Evolutionary conservation across 1,140 invertebrate genomes (phyloP).

Genomic region (Aphidius ervi): DNA sequence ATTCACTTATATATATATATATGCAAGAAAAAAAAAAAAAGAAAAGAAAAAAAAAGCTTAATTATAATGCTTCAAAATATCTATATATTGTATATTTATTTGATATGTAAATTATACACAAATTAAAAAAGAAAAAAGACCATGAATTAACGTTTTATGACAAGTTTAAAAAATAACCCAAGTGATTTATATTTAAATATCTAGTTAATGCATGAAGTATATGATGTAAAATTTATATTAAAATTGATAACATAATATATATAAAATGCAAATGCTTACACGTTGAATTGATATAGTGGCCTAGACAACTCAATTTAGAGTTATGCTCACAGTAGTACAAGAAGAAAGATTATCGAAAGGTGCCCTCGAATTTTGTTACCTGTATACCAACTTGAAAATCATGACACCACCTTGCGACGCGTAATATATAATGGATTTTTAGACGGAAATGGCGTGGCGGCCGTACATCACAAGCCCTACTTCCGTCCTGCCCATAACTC

Average conservation of each 20-base stretch:
- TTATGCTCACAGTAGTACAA: slow-evolving; percentile 24
- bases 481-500: slow-evolving; percentile 40
- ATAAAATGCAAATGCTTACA: neutral
- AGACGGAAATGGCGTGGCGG: slow-evolving; percentile 42
- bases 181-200: too few species aligned
- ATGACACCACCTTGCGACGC: slow-evolving; percentile 33
- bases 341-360: slow-evolving; percentile 21
- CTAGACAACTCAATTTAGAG: slow-evolving; percentile 40
- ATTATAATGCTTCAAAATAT: too few species aligned
- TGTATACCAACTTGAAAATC: slow-evolving; percentile 30
- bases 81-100: neutral
- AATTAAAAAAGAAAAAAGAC: too few species aligned
- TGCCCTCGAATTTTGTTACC: slow-evolving; percentile 12
- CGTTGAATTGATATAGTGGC: neutral
- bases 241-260: neutral
- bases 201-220: too few species aligned
- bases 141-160: too few species aligned
- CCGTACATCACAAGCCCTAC: slow-evolving; percentile 46
- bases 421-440: slow-evolving; percentile 50
- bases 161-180: too few species aligned
- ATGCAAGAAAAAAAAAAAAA: too few species aligned
- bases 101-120: neutral
- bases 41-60: too few species aligned
- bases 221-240: too few species aligned
- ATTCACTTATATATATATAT: too few species aligned